phyloP scores from a whole-genome alignment of 2,888 invertebrate species.

The Orthosia incerta region DNA sequence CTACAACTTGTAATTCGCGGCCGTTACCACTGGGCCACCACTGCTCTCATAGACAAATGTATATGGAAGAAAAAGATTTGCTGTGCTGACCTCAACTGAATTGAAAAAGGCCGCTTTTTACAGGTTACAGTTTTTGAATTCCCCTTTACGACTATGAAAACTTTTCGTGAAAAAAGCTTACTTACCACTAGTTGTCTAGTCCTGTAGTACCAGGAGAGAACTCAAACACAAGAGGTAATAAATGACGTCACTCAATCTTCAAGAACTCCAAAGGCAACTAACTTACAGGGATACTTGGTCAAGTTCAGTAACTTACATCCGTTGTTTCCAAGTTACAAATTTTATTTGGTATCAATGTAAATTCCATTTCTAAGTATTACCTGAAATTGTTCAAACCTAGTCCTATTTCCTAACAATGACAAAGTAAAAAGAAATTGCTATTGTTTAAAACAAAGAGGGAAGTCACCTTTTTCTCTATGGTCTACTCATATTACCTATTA shows the following conservation, averaged over 20 bases:
- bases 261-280: neutral
- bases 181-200: neutral
- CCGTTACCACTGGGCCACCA: no score
- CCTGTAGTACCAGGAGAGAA: neutral
- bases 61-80: neutral
- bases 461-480: neutral
- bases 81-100: neutral
- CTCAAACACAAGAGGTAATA: neutral
- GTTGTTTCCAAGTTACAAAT: neutral
- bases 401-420: neutral
- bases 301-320: neutral
- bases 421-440: neutral
- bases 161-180: no score
- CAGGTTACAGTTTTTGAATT: neutral
- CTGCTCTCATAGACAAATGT: no score
- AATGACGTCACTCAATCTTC: neutral
- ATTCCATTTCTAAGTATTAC: neutral
- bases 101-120: neutral
- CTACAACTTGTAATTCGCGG: no score
- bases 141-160: neutral
- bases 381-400: no score
- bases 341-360: neutral
- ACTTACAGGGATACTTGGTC: neutral
- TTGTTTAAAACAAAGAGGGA: slow-evolving; percentile 5
- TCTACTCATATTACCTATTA: slow-evolving; percentile 29